Conservation (phyloP, 2,113 vertebrate species). For the Cromileptes altivelis region DNA sequence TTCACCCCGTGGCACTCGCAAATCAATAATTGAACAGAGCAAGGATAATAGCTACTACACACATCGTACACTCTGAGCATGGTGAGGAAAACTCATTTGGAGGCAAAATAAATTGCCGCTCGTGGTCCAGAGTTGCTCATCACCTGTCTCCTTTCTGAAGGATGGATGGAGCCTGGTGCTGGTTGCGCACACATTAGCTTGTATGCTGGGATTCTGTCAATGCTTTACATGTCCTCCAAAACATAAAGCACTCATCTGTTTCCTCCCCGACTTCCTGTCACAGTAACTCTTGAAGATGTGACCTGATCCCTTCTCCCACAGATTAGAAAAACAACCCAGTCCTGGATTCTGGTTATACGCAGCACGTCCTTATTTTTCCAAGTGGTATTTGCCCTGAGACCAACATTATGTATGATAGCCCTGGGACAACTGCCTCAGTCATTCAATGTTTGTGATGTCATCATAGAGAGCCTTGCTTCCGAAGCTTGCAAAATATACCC, state of each 20-base stretch:
- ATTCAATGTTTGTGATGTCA: too few species aligned
- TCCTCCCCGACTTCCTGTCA: constrained; percentile 34
- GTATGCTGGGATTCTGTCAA: not conserved
- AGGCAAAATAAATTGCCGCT: constrained; percentile 72
- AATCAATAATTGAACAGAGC: constrained; percentile 82
- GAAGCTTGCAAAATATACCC: too few species aligned
- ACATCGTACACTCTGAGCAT: constrained; percentile 48
- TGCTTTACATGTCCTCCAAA: constrained; percentile 9
- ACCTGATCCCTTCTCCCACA: constrained; percentile 7
- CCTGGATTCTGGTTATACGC: too few species aligned
- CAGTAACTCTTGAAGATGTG: constrained; percentile 17
- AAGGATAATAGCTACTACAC: constrained; percentile 77
- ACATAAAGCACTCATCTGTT: constrained; percentile 31
- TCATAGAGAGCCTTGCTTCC: too few species aligned
- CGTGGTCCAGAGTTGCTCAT: constrained; percentile 47
- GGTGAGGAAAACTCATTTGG: constrained; percentile 72
- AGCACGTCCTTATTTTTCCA: too few species aligned
- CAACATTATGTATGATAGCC: too few species aligned
- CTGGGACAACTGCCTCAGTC: too few species aligned
- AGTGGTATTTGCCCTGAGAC: too few species aligned
- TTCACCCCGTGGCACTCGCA: constrained; percentile 71
- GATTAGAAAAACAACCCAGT: constrained; percentile 32
- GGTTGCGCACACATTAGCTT: not conserved
- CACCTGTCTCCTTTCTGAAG: constrained; percentile 46
- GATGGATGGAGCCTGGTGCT: constrained; percentile 46